A percentile compares a stretch with the other conserved stretches of the same genome.
Conservation (phyloP, 2,888 invertebrate species). For the Orthonevra nobilis region DNA sequence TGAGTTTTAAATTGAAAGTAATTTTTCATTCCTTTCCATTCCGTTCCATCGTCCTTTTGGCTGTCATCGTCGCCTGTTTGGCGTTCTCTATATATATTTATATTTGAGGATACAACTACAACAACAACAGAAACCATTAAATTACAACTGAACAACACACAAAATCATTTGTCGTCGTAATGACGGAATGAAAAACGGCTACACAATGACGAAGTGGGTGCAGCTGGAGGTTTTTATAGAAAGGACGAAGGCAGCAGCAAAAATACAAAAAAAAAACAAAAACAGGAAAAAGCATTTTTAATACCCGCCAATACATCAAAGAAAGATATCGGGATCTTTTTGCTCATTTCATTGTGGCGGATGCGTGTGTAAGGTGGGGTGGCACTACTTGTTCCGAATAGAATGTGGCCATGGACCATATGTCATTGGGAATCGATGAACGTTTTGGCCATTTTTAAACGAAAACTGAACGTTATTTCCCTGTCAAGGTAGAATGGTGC, state of each 20-base stretch:
- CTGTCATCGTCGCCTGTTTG: conserved; percentile 28
- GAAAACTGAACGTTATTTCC: conserved; percentile 50
- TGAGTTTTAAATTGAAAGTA: conserved; percentile 72
- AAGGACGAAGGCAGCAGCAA: background rate
- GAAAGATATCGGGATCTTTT: conserved; percentile 46
- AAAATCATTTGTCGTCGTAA: conserved; percentile 69
- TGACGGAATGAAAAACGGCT: conserved; percentile 67
- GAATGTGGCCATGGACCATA: conserved; percentile 46
- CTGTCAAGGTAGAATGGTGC: conserved; percentile 54
- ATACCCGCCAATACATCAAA: conserved; percentile 64
- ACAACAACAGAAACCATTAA: conserved; percentile 52
- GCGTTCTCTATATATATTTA: background rate
- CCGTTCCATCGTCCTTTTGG: conserved; percentile 44
- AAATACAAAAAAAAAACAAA: conserved; percentile 29
- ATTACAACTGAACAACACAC: conserved; percentile 55
- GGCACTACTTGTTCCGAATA: background rate
- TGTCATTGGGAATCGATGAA: conserved; percentile 59
- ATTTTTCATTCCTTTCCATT: conserved; percentile 71
- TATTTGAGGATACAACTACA: conserved; percentile 4
- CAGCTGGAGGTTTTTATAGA: too few species aligned
- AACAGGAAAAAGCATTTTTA: conserved; percentile 58
- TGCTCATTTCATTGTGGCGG: conserved; percentile 19
- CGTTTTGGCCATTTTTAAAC: conserved; percentile 33
- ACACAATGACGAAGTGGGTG: conserved; percentile 60
- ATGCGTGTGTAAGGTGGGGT: conserved; percentile 2